Conservation (phyloP, 2,797 vertebrate species). For the Peromyscus attwateri region DNA sequence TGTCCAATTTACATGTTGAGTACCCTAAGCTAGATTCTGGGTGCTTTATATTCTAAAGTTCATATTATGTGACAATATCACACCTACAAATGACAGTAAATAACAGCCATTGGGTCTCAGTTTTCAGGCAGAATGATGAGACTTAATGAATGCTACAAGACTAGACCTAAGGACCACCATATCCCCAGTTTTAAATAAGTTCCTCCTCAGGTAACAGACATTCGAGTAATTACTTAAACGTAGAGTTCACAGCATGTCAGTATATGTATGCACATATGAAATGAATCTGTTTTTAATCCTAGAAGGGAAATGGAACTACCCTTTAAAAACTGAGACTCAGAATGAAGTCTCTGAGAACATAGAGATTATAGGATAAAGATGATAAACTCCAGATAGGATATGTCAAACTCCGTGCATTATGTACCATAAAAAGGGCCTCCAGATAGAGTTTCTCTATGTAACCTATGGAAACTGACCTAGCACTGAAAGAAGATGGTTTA, state of each 20-base stretch:
- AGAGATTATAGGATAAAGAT: neutral
- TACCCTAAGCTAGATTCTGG: neutral
- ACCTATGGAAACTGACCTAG: neutral
- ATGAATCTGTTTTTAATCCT: constrained; percentile 15
- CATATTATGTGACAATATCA: neutral
- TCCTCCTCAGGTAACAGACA: neutral
- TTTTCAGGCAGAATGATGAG: neutral
- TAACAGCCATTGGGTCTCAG: constrained; percentile 7
- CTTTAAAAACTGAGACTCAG: constrained; percentile 47
- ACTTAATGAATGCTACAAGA: constrained; percentile 58
- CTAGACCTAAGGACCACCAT: neutral
- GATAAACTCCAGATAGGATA: neutral
- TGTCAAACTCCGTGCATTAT: neutral
- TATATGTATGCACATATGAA: neutral
- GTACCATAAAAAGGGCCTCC: neutral
- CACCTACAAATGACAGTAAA: constrained; percentile 17
- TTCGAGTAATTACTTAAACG: constrained; percentile 12
- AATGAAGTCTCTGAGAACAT: neutral
- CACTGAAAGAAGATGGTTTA: neutral
- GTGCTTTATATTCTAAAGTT: neutral
- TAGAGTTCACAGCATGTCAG: neutral
- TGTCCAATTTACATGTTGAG: neutral
- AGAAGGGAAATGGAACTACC: neutral
- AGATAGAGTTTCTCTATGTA: neutral
- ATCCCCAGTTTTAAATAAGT: constrained; percentile 20